A percentile compares a stretch with the other conserved stretches of the same genome.
Evolutionary conservation across 2,797 vertebrate species (phyloP).

Genomic region (Crenuchus spilurus): DNA sequence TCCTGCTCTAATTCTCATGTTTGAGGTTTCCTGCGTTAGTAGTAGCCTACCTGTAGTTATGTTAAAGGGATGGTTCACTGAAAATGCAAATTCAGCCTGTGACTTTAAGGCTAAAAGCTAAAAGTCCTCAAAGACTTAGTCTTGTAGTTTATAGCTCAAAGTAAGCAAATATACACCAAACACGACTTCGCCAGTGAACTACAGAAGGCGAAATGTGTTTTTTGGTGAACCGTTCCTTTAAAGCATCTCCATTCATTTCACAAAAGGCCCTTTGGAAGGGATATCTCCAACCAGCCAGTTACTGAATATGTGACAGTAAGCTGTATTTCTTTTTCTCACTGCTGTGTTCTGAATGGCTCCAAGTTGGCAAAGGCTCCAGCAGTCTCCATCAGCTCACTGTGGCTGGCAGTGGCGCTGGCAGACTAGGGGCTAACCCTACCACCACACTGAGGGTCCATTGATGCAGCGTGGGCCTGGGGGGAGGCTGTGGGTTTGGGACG

Average conservation of each 20-base stretch:
- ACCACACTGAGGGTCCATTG: constrained; percentile 37
- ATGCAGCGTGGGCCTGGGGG: constrained; percentile 11
- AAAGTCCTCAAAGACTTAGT: too few relatives aligned
- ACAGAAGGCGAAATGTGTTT: too few relatives aligned
- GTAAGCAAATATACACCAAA: too few relatives aligned
- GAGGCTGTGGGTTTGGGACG: constrained; percentile 14
- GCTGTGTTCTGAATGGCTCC: constrained; percentile 15
- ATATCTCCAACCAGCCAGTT: neutral
- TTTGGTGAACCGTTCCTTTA: too few relatives aligned
- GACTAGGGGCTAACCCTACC: neutral
- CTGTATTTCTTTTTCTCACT: neutral
- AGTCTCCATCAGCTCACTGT: constrained; percentile 9
- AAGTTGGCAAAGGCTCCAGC: neutral
- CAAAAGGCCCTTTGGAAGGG: neutral
- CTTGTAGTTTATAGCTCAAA: too few relatives aligned
- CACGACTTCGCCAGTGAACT: too few relatives aligned
- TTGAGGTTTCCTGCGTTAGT: neutral
- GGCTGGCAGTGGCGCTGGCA: constrained; percentile 17
- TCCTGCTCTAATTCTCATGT: neutral
- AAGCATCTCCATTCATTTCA: neutral
- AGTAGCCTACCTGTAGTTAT: too few relatives aligned
- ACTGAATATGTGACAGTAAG: neutral
- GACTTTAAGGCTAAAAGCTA: too few relatives aligned
- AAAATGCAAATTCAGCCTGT: too few relatives aligned
- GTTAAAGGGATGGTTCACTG: too few relatives aligned